Percentiles rank a stretch among this genome's conserved stretches.
Conservation (phyloP, 2,888 invertebrate species). For the Harpagoxenus sublaevis region DNA sequence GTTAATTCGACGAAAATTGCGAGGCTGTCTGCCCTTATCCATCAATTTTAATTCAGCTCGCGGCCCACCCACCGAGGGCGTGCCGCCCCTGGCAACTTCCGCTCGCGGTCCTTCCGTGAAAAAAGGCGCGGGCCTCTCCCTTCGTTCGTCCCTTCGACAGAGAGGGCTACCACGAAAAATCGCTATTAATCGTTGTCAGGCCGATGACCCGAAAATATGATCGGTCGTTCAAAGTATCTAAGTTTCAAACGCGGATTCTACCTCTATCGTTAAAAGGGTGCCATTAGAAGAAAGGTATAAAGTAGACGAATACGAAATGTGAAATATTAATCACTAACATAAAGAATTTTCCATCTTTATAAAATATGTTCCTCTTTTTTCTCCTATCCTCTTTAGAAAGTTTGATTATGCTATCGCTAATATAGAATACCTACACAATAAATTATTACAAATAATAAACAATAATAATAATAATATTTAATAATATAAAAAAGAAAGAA, state of each 20-base stretch:
- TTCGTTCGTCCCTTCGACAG: slow-evolving; percentile 50
- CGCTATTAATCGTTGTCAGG: slow-evolving; percentile 77
- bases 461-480: background rate
- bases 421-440: background rate
- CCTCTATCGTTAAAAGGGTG: slow-evolving; percentile 70
- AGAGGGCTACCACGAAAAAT: slow-evolving; percentile 72
- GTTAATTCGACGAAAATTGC: slow-evolving; percentile 76
- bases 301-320: background rate
- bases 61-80: slow-evolving; percentile 75
- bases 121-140: slow-evolving; percentile 55
- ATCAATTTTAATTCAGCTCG: slow-evolving; percentile 74
- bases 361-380: background rate
- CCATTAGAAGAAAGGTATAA: slow-evolving; percentile 70
- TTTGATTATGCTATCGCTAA: background rate
- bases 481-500: background rate
- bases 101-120: slow-evolving; percentile 72
- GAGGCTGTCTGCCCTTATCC: slow-evolving; percentile 71
- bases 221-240: slow-evolving; percentile 33
- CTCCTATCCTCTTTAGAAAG: background rate
- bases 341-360: background rate
- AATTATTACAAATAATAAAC: background rate
- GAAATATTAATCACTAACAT: background rate
- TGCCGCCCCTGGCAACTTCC: slow-evolving; percentile 75
- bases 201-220: slow-evolving; percentile 68
- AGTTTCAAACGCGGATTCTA: slow-evolving; percentile 76